Conservation (phyloP, 2,113 vertebrate genomes). For the Diadophis punctatus region DNA sequence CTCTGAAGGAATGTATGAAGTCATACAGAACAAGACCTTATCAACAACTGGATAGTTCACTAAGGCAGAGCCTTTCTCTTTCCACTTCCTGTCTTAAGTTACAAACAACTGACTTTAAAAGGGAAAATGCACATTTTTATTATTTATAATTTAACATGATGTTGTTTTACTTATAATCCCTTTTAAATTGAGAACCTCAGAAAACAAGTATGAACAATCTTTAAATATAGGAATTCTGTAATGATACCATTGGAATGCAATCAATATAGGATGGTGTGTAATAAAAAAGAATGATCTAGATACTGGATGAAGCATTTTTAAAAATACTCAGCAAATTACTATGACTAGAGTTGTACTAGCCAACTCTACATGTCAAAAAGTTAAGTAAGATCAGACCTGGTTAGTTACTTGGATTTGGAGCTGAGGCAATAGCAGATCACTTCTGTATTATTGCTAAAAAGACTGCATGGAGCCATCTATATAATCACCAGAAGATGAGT, state of each 20-base stretch:
- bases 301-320: background rate
- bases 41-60: background rate
- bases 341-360: background rate
- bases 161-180: background rate
- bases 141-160: background rate
- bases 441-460: background rate
- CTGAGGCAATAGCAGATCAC: background rate
- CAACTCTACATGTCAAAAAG: background rate
- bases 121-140: background rate
- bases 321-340: background rate
- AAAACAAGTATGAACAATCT: background rate
- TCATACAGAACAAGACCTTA: conserved; percentile 25
- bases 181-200: background rate
- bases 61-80: conserved; percentile 19
- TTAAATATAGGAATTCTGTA: background rate
- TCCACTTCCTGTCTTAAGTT: background rate
- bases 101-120: background rate
- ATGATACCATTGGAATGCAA: background rate
- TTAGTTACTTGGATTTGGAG: background rate
- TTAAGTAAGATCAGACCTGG: background rate
- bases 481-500: background rate
- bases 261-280: background rate
- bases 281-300: background rate
- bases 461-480: background rate
- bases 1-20: conserved; percentile 36